A percentile compares a stretch with the other conserved stretches of the same genome.
phyloP scores from a whole-genome alignment of 2,888 invertebrate species.

The Zaprionus lineosus region DNA sequence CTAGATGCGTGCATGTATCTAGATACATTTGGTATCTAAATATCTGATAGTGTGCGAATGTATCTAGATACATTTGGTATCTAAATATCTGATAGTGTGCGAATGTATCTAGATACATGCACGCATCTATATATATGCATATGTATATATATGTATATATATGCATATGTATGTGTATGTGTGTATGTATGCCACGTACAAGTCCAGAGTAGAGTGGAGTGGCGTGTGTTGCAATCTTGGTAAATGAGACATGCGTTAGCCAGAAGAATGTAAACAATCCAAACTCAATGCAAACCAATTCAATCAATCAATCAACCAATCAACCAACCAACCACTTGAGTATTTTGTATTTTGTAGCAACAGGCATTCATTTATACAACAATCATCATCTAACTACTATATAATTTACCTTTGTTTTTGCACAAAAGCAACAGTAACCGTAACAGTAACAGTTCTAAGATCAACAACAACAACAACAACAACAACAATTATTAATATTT shows the following conservation, averaged over 20 bases:
- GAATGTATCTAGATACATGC: conserved; percentile 10
- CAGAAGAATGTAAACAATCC: conserved; percentile 6
- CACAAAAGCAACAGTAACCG: conserved; percentile 27
- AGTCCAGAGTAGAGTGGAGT: conserved; percentile 33
- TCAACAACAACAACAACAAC: conserved; percentile 15
- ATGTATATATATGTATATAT: conserved; percentile 2
- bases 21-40: conserved; percentile 6
- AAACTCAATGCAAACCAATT: background rate
- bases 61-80: conserved; percentile 10
- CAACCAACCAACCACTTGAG: conserved; percentile 42
- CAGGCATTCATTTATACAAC: conserved; percentile 65
- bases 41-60: background rate
- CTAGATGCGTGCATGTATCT: conserved; percentile 13
- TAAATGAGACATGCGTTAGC: conserved; percentile 53
- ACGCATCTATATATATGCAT: too few relatives aligned
- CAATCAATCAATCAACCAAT: conserved; percentile 19
- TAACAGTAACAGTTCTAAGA: too few relatives aligned
- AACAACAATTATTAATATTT: too few relatives aligned
- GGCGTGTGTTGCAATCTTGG: conserved; percentile 32
- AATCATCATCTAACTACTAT: conserved; percentile 55
- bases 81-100: background rate
- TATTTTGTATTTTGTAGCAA: conserved; percentile 57
- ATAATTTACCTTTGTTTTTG: conserved; percentile 46
- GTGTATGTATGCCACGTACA: conserved; percentile 26
- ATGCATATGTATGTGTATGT: conserved; percentile 10